Base-by-base conservation (phyloP, 2,113 vertebrate genomes). In the Chinchilla lanigera region DNA sequence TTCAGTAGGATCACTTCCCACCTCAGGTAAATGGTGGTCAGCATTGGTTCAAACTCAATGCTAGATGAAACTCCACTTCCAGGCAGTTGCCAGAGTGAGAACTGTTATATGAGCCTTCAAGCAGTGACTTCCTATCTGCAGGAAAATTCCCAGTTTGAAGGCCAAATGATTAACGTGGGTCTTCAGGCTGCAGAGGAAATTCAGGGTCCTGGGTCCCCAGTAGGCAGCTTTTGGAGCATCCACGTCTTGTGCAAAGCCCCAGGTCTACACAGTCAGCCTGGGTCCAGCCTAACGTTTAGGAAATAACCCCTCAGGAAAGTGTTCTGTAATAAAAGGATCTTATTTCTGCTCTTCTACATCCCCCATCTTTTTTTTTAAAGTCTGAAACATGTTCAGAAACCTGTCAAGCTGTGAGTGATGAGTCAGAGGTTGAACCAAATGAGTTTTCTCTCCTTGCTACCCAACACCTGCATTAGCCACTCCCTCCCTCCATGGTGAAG, bases 291-390 rank as follows among this genome's bases (percentile, higher is more conserved):
- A 97, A 86, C 93, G 50, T 75, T 89, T 11, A 89, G 97, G 97
- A 97, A 97, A 90, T 86, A 94, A 86, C 63, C 97, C 95, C 94
- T 96, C 85, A 65, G 95, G 95, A 97, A 86, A 89, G 85, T 71
- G 60, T 86, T 96, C 90, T 78, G 78, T 80, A 95, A 93, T 95
- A 86, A 96, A 94, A 96, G 67, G 93, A 97, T 95, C 78, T 67
- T 96, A 71, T 98, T 96, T 95, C 95, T 44, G 80, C 95, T 86
- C 78, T 73, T 75, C 77, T 90, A 83, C 95, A 90, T 78, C 89
- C 35, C n/a, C 60, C 86, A 8, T 35, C 58, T 78, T 69, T 80
- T 78, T 96, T 86, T 69, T 47, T 33, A 38, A 80, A 95, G 88
- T 82, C 95, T 94, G 90, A 93, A 97, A 93, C 82, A 50, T 75